Evolutionary conservation across 2,797 vertebrate species (phyloP), one percentile per base, ranked within the genome.

Genomic region (Molossus molossus): DNA sequence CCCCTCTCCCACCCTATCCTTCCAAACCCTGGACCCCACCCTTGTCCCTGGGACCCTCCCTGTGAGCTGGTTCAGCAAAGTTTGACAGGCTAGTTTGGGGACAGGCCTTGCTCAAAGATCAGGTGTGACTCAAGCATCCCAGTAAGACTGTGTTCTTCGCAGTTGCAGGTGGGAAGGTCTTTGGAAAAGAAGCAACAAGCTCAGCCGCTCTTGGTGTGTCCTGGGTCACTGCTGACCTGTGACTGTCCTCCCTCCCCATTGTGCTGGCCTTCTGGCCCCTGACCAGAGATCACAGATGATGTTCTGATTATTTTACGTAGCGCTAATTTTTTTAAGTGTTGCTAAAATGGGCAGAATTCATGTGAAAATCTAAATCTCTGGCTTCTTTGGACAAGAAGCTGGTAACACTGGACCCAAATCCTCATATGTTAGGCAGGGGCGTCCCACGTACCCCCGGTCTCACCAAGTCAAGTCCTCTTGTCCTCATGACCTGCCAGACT

Each of bases 301-400:
- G 6, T 60, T 23, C 70, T 4, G 17, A 58, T 1, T 29, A 14
- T 11, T 21, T 93, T 40, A 60, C 0, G 0, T 18, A 14, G 40
- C 3, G 3, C 20, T 60, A 23, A 1, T 50, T 53, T n/a, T 53
- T 18, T 0, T 40, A 27, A 50, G 11, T 37, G 3, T 64, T 27
- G 33, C 70, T 72, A 48, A 84, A 33, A 45, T 18, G 1, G 11
- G 48, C 21, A 90, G 33, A 57, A 57, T 55, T 55, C 48, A 37
- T 29, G 57, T 33, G 2, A 48, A 77, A 72, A 72, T 73, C 27
- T 6, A 18, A 45, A 48, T 23, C 12, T 57, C 64, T 48, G 48
- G 11, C 27, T n/a, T 37, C n/a, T 64, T 90, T 48, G 21, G 37
- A 86, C 5, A 18, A 29, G 57, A 80, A 77, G 80, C 45, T 60